Evolutionary conservation across 2,888 invertebrate species (phyloP), one percentile per base, ranked within the genome.

Genomic region (Gisinianus flammeolus): DNA sequence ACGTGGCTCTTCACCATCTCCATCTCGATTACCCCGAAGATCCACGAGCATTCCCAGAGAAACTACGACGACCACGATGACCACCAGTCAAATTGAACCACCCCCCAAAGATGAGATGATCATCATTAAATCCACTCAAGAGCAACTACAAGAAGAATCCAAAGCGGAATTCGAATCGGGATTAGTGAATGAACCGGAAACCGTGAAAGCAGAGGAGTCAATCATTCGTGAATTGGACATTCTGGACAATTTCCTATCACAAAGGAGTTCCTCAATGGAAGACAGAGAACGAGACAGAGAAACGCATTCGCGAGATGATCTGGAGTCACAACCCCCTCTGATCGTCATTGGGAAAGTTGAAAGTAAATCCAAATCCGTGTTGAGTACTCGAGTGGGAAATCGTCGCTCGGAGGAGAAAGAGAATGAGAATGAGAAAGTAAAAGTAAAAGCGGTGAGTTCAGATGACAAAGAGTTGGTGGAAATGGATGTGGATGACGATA

Each of bases 141-240:
- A 68, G 68, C 31, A 77, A 68, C 31, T 44, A 24, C 56, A 26
- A 56, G 33, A 31, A 30, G 56, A 58, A 33, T 26, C 22, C 28
- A 30, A 54, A 67, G 72, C 22, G 19, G 35, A n/a, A n/a, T n/a
- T n/a, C n/a, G 62, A 62, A 6, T 58, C 10, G 16, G 56, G 16
- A 19, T 56, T 22, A 4, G 56, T 44, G 2, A 30, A 28, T 28
- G 64, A 74, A 54, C 74, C 74, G 30, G 74, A 54, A n/a, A 66
- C 33, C 8, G 66, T 76, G 24, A 58, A 81, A 31, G 76, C 82
- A 10, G 85, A 85, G 58, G 81, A 85, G 74, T 82, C 80, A 54
- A 85, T 85, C 79, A 83, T 85, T 78, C 78, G 82, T 26, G 85
- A 85, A 70, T 78, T 85, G 76, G 83, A 85, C 76, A 83, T 81